These are phyloP conservation scores for Serripes groenlandicus DNA, from an alignment of 2,888 invertebrate species.

Conservation along the genomic window DNA sequence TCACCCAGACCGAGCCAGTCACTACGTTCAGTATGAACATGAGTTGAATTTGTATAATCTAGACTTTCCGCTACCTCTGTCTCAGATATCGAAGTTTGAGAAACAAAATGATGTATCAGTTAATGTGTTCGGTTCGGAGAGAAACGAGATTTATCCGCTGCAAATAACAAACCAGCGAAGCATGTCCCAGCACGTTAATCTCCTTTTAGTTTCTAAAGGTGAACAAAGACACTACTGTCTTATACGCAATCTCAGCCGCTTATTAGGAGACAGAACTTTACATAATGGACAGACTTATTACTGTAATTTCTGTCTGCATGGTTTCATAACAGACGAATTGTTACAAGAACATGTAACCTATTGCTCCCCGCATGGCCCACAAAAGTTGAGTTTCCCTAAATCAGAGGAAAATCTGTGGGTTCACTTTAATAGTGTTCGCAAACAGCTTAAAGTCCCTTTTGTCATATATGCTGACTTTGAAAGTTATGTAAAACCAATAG, in stretches of 20 bases:
- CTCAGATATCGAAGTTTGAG: too few relatives aligned
- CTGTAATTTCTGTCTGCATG: constrained; percentile 50
- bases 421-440: constrained; percentile 31
- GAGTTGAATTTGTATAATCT: constrained; percentile 7
- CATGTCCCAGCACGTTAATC: too few relatives aligned
- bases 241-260: constrained; percentile 39
- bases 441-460: constrained; percentile 41
- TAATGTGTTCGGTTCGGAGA: constrained; percentile 41
- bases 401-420: constrained; percentile 40
- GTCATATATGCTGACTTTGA: too few relatives aligned
- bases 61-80: constrained; percentile 22
- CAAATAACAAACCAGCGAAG: too few relatives aligned
- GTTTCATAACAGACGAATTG: constrained; percentile 30
- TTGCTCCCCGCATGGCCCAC: constrained; percentile 48
- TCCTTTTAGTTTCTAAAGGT: constrained; percentile 32
- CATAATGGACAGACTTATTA: constrained; percentile 37
- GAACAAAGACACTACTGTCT: too few relatives aligned
- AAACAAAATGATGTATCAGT: constrained; percentile 36
- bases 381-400: constrained; percentile 49
- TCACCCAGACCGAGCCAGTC: constrained; percentile 21
- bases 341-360: constrained; percentile 36
- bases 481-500: constrained; percentile 24
- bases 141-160: too few relatives aligned
- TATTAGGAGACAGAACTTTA: constrained; percentile 31
- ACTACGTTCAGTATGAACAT: constrained; percentile 34